Conservation (phyloP, 2,888 invertebrate species). For the Euphydryas editha region DNA sequence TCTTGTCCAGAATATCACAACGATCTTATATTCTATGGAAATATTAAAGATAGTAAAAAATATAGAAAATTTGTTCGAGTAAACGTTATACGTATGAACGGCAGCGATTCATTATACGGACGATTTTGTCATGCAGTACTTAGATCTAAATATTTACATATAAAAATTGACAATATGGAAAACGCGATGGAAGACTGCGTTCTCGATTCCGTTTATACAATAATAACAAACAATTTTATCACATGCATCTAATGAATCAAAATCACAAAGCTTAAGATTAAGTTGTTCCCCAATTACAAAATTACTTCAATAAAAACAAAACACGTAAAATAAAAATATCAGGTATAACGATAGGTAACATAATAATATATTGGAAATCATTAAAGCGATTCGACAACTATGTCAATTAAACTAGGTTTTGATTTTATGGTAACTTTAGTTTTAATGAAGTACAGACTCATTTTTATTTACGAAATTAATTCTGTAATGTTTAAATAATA, state of each 20-base stretch:
- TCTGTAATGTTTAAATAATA: slow-evolving; percentile 24
- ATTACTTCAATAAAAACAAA: slow-evolving; percentile 69
- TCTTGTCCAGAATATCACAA: slow-evolving; percentile 64
- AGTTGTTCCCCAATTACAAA: slow-evolving; percentile 79
- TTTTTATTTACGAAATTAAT: slow-evolving; percentile 23
- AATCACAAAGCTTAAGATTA: slow-evolving; percentile 80
- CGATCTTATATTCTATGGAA: slow-evolving; percentile 59
- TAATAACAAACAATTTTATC: slow-evolving; percentile 73
- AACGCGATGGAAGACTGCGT: slow-evolving; percentile 79
- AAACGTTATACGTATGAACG: slow-evolving; percentile 59
- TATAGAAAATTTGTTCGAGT: slow-evolving; percentile 62
- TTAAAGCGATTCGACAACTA: slow-evolving; percentile 75
- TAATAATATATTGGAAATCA: slow-evolving; percentile 62
- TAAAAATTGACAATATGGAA: slow-evolving; percentile 59
- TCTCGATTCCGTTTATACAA: slow-evolving; percentile 62
- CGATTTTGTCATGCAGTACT: slow-evolving; percentile 74
- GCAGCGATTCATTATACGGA: slow-evolving; percentile 59
- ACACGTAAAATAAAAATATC: slow-evolving; percentile 69
- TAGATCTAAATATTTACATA: slow-evolving; percentile 67
- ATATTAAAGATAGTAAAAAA: slow-evolving; percentile 40
- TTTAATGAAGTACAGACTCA: slow-evolving; percentile 56
- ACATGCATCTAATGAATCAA: slow-evolving; percentile 75
- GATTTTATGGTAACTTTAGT: slow-evolving; percentile 81
- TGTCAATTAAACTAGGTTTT: slow-evolving; percentile 69
- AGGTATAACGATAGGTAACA: slow-evolving; percentile 81